Evolutionary conservation across 2,888 invertebrate species (phyloP), one percentile per base, ranked within the genome.

Genomic region (Nowickia ferox): DNA sequence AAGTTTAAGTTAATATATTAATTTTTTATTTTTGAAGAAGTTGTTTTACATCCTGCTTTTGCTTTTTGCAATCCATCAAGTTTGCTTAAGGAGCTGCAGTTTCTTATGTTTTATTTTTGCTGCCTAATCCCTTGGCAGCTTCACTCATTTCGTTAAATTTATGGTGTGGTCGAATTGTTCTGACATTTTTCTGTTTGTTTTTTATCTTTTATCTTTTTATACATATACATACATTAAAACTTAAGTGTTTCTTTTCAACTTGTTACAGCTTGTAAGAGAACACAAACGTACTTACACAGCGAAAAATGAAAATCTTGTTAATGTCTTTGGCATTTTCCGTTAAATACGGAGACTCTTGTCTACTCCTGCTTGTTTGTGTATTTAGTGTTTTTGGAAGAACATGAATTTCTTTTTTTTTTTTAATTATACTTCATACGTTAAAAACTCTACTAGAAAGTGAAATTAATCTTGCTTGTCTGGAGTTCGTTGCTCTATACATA

Each of bases 161-260:
- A 87, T 86, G 68, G 85, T 77, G 57, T 78, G 84, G 86, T 72
- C 83, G 85, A 82, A 69, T 57, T 66, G 71, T 85, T 82, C 68
- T 83, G 85, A 79, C 82, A 51, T 71, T 84, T 76, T 59, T 48
- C 78, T 74, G 72, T 72, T 72, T 48, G 9, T 17, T 40, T 46
- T n/a, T 44, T 44, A 15, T 19, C 1, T 44, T 42, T 53, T 19
- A 9, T 17, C 30, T 19, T 40, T 68, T 65, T 63, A 30, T 6
- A 30, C 6, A 6, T 4, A 30, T 30, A 4, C 4, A 4, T 15
- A 30, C 66, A 74, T 83, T 79, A 61, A 74, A 65, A 51, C 53
- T 85, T 66, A 78, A 79, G 72, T 72, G 57, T 71, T 75, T 81
- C 44, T 48, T 40, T n/a, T 8, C 46, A 42, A 55, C 55, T 63